These are phyloP conservation scores for Pampus argenteus DNA, from an alignment of 2,797 vertebrate species.

Conservation along the genomic window DNA sequence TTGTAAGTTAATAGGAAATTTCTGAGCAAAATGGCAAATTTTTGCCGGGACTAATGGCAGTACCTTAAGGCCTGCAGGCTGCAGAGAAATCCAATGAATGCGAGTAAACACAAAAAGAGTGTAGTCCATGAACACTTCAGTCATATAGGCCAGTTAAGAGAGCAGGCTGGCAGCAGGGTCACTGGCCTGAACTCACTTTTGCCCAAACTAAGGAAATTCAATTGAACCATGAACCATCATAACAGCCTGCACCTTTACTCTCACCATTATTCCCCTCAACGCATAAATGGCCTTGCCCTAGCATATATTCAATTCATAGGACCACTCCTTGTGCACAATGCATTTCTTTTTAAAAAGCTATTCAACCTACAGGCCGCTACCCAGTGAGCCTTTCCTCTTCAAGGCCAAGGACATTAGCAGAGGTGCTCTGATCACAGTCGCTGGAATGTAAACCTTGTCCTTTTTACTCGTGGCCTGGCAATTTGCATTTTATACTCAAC, in stretches of 20 bases:
- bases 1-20: background rate
- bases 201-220: constrained; percentile 44
- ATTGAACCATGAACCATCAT: constrained; percentile 35
- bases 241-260: constrained; percentile 61
- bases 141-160: constrained; percentile 55
- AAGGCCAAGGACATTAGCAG: constrained; percentile 56
- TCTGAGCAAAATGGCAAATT: constrained; percentile 36
- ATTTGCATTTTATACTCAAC: constrained; percentile 53
- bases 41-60: constrained; percentile 8
- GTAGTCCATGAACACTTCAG: constrained; percentile 57
- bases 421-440: constrained; percentile 31
- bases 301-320: constrained; percentile 59
- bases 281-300: constrained; percentile 59
- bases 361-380: constrained; percentile 61
- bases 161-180: constrained; percentile 53
- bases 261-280: constrained; percentile 28
- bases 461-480: constrained; percentile 41
- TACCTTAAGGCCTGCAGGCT: constrained; percentile 19
- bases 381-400: constrained; percentile 42
- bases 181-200: constrained; percentile 37
- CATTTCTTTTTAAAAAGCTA: constrained; percentile 55
- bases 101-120: constrained; percentile 41
- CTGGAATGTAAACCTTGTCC: constrained; percentile 49
- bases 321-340: constrained; percentile 45
- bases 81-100: constrained; percentile 36